Evolutionary conservation across 2,888 invertebrate species (phyloP).

Genomic region (Caradrina kadenii): DNA sequence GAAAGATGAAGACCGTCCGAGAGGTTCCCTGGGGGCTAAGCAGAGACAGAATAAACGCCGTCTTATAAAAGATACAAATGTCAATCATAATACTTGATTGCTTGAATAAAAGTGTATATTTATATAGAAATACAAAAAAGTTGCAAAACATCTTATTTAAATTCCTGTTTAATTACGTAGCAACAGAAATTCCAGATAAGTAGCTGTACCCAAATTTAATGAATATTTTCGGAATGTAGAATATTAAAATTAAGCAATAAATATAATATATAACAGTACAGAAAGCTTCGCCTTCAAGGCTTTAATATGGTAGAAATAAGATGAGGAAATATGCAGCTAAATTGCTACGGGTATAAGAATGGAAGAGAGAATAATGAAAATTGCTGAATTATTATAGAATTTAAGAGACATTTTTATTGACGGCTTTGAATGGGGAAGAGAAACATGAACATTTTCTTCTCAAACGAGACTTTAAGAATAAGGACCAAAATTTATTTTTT

Average conservation of each 20-base stretch:
- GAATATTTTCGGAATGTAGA: background rate
- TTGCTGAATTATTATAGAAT: constrained; percentile 2
- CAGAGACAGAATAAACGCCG: constrained; percentile 4
- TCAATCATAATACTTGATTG: background rate
- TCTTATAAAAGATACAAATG: constrained; percentile 2
- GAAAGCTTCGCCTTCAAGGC: background rate
- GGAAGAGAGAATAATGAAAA: background rate
- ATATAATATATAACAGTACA: background rate
- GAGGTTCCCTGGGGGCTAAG: constrained; percentile 10
- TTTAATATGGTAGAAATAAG: background rate
- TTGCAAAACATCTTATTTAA: no score
- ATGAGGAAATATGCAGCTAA: background rate
- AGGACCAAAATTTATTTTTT: constrained; percentile 6
- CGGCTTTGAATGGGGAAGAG: background rate
- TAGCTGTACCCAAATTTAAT: background rate
- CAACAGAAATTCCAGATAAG: background rate
- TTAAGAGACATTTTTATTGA: background rate
- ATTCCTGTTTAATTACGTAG: background rate
- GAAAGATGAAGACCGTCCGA: constrained; percentile 1
- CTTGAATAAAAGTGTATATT: background rate
- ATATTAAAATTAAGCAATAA: background rate
- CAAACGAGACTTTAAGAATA: background rate
- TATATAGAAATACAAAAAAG: background rate
- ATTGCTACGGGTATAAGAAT: background rate
- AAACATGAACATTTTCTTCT: background rate